phyloP scores from a whole-genome alignment of 2,888 invertebrate genomes.

The Masnerella sp. region DNA sequence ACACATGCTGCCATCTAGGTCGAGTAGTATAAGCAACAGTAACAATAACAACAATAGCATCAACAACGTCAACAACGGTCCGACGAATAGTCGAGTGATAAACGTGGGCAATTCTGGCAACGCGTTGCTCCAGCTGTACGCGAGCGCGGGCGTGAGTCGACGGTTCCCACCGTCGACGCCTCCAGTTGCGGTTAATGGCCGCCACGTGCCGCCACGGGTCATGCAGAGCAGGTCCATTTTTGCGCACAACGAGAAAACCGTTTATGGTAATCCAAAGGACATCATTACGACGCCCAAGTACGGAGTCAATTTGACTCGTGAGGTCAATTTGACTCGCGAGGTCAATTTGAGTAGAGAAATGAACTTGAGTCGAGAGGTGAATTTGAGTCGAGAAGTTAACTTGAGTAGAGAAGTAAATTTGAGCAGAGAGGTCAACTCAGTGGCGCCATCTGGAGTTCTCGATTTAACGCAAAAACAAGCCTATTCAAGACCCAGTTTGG shows the following conservation, averaged over 20 bases:
- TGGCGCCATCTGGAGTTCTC: constrained; percentile 79
- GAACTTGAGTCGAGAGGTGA: too few species aligned
- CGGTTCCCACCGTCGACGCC: constrained; percentile 69
- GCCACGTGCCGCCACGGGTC: constrained; percentile 78
- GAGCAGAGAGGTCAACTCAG: too few species aligned
- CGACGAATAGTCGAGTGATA: constrained; percentile 69
- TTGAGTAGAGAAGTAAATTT: too few species aligned
- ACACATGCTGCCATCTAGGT: constrained; percentile 74
- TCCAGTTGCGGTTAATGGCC: constrained; percentile 67
- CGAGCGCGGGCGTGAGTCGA: constrained; percentile 67
- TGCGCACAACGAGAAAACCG: constrained; percentile 82
- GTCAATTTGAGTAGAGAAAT: too few species aligned
- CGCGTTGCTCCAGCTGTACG: constrained; percentile 71
- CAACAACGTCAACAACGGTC: constrained; percentile 56
- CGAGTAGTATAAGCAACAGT: constrained; percentile 2
- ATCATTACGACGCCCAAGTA: constrained; percentile 80
- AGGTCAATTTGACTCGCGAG: constrained; percentile 52
- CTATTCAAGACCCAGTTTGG: constrained; percentile 77
- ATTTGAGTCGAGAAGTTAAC: too few species aligned
- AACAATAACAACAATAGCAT: constrained; percentile 58
- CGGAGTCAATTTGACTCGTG: constrained; percentile 60
- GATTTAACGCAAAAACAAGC: constrained; percentile 82
- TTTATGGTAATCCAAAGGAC: constrained; percentile 87
- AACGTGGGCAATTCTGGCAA: constrained; percentile 72
- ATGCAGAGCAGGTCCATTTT: constrained; percentile 84